Percentiles rank a stretch among this genome's conserved stretches.
Conservation (phyloP, 1,140 invertebrate species). For the Hesperophylax magnus region DNA sequence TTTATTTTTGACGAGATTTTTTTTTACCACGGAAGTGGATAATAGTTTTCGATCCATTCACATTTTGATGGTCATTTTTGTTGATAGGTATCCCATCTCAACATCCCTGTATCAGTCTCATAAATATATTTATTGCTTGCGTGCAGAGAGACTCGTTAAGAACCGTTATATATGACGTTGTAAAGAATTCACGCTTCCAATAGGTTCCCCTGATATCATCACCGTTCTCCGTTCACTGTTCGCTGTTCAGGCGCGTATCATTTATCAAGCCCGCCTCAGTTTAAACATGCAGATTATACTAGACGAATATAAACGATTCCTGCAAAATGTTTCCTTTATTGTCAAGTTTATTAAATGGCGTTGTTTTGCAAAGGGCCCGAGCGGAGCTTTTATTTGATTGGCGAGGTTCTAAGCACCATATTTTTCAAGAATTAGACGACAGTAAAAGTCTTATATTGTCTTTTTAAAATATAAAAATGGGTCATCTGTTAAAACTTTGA, state of each 20-base stretch:
- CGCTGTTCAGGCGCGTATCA: constrained; percentile 8
- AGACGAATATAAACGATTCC: constrained; percentile 39
- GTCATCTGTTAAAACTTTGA: no score
- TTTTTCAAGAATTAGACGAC: no score
- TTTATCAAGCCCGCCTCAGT: constrained; percentile 30
- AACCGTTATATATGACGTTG: constrained; percentile 29
- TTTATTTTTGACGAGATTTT: no score
- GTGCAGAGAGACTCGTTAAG: constrained; percentile 21
- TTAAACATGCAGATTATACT: constrained; percentile 43
- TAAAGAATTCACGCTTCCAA: constrained; percentile 40
- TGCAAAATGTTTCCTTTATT: constrained; percentile 21
- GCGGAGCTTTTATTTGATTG: no score
- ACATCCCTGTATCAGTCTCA: not conserved
- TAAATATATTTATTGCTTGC: constrained; percentile 28
- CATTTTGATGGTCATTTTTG: no score
- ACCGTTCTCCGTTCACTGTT: not conserved
- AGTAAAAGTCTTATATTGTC: no score
- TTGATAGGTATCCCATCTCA: no score
- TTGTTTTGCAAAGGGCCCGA: not conserved
- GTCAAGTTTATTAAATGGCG: constrained; percentile 11
- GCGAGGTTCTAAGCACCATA: no score
- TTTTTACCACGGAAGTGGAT: no score
- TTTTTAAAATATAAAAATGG: no score
- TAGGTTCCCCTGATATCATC: constrained; percentile 32
- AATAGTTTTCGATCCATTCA: no score